Conservation (phyloP, 2,888 invertebrate genomes). For the Dendrolimus pini region DNA sequence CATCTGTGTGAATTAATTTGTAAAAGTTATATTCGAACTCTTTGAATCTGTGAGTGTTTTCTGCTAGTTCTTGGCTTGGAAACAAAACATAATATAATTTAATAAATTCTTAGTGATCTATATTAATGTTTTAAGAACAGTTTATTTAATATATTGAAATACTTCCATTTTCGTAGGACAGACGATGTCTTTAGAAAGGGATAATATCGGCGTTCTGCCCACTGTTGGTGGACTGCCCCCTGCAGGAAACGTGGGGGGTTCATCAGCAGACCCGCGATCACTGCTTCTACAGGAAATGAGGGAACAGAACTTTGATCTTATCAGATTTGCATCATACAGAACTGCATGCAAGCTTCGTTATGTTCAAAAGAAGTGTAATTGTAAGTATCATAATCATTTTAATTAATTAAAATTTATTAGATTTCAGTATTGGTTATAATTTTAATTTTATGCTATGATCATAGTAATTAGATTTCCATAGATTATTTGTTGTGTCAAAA, state of each 20-base stretch:
- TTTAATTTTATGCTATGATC: slow-evolving; percentile 3
- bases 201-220: slow-evolving; percentile 46
- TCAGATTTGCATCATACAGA: slow-evolving; percentile 97
- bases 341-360: slow-evolving; percentile 98
- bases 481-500: too few relatives aligned
- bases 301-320: slow-evolving; percentile 95
- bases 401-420: too few relatives aligned
- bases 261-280: slow-evolving; percentile 80
- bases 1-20: slow-evolving; percentile 7
- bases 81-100: slow-evolving; percentile 1
- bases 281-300: slow-evolving; percentile 90
- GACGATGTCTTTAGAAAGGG: slow-evolving; percentile 60
- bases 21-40: slow-evolving; percentile 2
- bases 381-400: slow-evolving; percentile 75
- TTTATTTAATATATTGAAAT: slow-evolving; percentile 4
- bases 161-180: neutral
- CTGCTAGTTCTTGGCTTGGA: neutral
- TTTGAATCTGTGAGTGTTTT: neutral
- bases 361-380: slow-evolving; percentile 97
- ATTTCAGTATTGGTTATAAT: neutral
- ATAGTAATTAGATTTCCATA: too few relatives aligned
- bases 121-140: slow-evolving; percentile 4
- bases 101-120: slow-evolving; percentile 2
- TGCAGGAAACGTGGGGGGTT: slow-evolving; percentile 18
- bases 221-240: slow-evolving; percentile 27